Conservation (phyloP, 2,113 vertebrate species). For the Pelobates fuscus region DNA sequence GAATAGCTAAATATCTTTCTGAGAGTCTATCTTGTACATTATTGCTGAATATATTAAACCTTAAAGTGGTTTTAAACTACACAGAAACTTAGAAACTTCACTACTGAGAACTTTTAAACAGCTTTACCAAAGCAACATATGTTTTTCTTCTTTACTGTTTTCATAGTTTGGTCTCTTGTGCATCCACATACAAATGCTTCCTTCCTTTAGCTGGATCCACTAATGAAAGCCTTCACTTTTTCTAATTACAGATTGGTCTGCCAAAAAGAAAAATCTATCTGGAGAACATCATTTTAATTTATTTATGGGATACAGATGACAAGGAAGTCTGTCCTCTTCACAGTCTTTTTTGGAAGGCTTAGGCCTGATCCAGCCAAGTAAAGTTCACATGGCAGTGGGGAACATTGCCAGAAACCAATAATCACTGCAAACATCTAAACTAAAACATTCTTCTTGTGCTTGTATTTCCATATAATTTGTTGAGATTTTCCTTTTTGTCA, state of each 20-base stretch:
- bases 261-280: conserved; percentile 79
- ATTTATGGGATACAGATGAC: conserved; percentile 82
- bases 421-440: conserved; percentile 73
- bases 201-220: conserved; percentile 72
- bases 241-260: conserved; percentile 75
- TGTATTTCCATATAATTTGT: conserved; percentile 77
- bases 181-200: conserved; percentile 73
- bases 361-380: conserved; percentile 68
- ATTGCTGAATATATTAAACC: not conserved
- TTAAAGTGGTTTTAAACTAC: conserved; percentile 38
- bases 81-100: conserved; percentile 49
- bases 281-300: conserved; percentile 82
- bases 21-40: not conserved
- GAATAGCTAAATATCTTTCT: not conserved
- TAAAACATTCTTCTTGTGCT: conserved; percentile 74
- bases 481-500: conserved; percentile 69
- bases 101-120: conserved; percentile 54
- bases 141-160: conserved; percentile 74
- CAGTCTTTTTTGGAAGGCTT: conserved; percentile 71
- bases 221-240: conserved; percentile 76
- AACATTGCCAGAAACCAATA: conserved; percentile 69
- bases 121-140: conserved; percentile 60
- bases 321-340: conserved; percentile 73
- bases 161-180: conserved; percentile 74
- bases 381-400: conserved; percentile 72